phyloP scores from a whole-genome alignment of 1,140 invertebrate species.

The Drosophila biarmipes region DNA sequence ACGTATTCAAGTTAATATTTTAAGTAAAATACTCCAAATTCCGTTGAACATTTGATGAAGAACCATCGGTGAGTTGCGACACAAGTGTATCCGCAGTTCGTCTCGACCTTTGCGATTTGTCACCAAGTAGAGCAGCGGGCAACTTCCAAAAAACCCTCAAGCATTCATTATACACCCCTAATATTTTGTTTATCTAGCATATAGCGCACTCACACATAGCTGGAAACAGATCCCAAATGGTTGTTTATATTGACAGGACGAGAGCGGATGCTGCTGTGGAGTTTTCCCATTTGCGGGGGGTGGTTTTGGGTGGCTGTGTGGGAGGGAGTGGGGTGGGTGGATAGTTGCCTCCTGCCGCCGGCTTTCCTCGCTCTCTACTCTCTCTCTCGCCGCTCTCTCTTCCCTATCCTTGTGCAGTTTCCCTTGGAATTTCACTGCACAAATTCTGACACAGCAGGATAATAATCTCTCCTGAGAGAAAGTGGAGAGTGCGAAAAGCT shows the following conservation, averaged over 20 bases:
- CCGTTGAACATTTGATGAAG: background rate
- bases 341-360: constrained; percentile 44
- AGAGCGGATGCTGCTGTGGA: constrained; percentile 55
- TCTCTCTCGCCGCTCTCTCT: constrained; percentile 13
- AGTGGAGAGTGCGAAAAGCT: constrained; percentile 42
- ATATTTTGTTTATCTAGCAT: constrained; percentile 76
- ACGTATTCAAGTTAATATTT: too few species aligned
- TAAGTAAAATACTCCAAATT: background rate
- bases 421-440: constrained; percentile 70
- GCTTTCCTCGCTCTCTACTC: constrained; percentile 25
- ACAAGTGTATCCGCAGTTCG: constrained; percentile 4
- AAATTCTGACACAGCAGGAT: constrained; percentile 72
- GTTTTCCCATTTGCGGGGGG: constrained; percentile 37
- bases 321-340: constrained; percentile 13
- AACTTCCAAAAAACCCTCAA: constrained; percentile 56
- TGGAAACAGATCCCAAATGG: constrained; percentile 66
- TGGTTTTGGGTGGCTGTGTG: constrained; percentile 33
- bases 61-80: too few species aligned
- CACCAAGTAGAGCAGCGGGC: constrained; percentile 47
- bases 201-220: constrained; percentile 47
- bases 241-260: constrained; percentile 67
- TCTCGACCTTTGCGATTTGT: background rate
- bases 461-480: constrained; percentile 13
- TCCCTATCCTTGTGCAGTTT: constrained; percentile 46
- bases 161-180: constrained; percentile 64